Base-by-base conservation (phyloP, 2,888 invertebrate genomes). In the Nebria salina region DNA sequence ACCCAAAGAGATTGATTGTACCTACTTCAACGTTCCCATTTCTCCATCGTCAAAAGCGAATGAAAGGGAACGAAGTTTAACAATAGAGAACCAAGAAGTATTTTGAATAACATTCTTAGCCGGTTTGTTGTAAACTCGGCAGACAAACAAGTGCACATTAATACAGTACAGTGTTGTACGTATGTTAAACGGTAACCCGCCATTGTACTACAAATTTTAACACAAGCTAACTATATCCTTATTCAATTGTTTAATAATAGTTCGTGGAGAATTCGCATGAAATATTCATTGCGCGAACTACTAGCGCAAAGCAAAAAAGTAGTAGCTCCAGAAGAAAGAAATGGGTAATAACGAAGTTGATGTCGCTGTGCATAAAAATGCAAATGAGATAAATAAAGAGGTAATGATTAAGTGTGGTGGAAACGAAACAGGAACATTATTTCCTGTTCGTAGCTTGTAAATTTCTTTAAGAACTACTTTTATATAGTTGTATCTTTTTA, bases 321-420 rank as follows among this genome's bases (percentile, higher is more conserved):
- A 77, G 64, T 25, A n/a, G 64, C 72, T 72, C 73, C 64, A 73
- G 70, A 70, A 70, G 70, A 25, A 70, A 70, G 70, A 25, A 34
- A 25, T 26, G 26, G 20, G 11, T 54, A 70, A 70, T 70, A 70
- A 70, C 25, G 25, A 26, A 70, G 20, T 70, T 70, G 26, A 34
- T 34, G 70, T 70, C 70, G 34, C 11, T 54, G 78, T 54, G 78
- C 73, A 78, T 78, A 78, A 78, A 78, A 78, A 78, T 78, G 78
- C 78, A 78, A 78, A 78, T 78, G 73, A 78, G 78, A 78, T 78
- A 78, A 78, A 78, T 78, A 78, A 72, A 73, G 78, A 78, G 73
- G 78, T 73, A 73, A 78, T 78, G 78, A 78, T 72, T 78, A 78
- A 78, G 72, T 73, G 73, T 15, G 72, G n/a, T 64, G 73, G 73